Evolutionary conservation across 2,797 vertebrate species (phyloP), one percentile per base, ranked within the genome.

Genomic region (Typhlichthys subterraneus): DNA sequence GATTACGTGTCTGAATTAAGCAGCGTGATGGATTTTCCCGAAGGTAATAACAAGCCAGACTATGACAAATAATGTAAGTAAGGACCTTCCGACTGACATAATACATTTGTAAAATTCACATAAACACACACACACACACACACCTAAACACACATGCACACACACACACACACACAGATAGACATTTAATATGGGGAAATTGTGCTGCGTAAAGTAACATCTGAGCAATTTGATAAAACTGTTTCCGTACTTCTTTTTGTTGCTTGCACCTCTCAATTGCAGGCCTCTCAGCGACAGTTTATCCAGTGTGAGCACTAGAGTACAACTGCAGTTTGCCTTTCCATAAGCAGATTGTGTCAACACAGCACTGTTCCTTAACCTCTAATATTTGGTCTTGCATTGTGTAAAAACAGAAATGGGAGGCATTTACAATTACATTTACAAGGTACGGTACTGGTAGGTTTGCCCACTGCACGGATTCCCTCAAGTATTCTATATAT

Each of bases 1-100:
- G 80, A 88, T 85, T 83, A 82, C 72, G 65, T 23, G 76, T 70
- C 70, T 69, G 80, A 82, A 84, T 82, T 77, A 83, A 76, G 70
- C 55, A 15, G 60, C 4, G 46, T 77, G 78, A 85, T 86, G 68
- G 80, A 86, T 87, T 81, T 72, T 57, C 79, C 66, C 49, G 0
- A 69, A 70, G 80, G 81, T 71, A 81, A 83, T 81, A 80, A 78
- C 70, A 60, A 65, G 53, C 42, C 55, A 57, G 62, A 53, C 72
- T 45, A 70, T 84, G 77, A 85, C 65, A 69, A 83, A 88, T 82
- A 4, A 72, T 68, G 71, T 64, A 58, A 75, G 61, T 11, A 1
- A 42, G 10, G 69, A 64, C 59, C 50, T 61, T 45, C 59, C 0
- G 4, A 61, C 59, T 63, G 66, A 72, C 65, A 57, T 65, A 65